Evolutionary conservation across 2,797 vertebrate species (phyloP).

Genomic region (Acanthurus lineatus): DNA sequence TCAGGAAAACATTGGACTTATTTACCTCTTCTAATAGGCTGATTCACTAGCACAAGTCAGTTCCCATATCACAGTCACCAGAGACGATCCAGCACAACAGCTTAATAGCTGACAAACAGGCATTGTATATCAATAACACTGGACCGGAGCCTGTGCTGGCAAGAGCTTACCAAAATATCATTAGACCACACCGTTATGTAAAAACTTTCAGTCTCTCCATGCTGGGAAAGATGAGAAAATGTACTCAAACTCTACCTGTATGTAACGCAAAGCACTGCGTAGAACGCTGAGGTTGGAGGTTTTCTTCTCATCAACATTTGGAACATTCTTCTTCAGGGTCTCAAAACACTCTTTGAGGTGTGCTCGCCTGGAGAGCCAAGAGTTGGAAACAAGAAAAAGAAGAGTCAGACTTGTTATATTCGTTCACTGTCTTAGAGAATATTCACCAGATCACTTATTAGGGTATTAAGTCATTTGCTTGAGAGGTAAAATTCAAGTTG

Average conservation of each 20-base stretch:
- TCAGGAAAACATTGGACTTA: not conserved
- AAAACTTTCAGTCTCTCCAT: not conserved
- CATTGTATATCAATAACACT: conserved; percentile 22
- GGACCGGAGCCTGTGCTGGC: conserved; percentile 7
- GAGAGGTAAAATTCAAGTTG: not conserved
- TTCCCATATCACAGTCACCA: conserved; percentile 27
- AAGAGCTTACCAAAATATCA: not conserved
- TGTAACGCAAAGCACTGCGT: conserved; percentile 96
- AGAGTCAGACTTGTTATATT: conserved; percentile 15
- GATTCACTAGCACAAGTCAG: not conserved
- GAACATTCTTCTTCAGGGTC: conserved; percentile 97
- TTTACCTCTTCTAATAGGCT: not conserved
- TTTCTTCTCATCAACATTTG: conserved; percentile 98
- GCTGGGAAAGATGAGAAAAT: conserved; percentile 1
- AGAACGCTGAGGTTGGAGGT: conserved; percentile 98
- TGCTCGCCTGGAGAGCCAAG: conserved; percentile 86
- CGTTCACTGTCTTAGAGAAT: conserved; percentile 1
- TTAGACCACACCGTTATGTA: not conserved
- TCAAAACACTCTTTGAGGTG: conserved; percentile 99
- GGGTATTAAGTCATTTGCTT: conserved; percentile 5
- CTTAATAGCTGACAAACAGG: conserved; percentile 25
- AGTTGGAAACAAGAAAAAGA: conserved; percentile 42
- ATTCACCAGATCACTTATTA: conserved; percentile 3
- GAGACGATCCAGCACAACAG: conserved; percentile 27
- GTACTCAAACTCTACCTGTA: conserved; percentile 88